Evolutionary conservation across 2,797 vertebrate genomes (phyloP), one percentile per base, ranked within the genome.

Genomic region (Diceros bicornis): DNA sequence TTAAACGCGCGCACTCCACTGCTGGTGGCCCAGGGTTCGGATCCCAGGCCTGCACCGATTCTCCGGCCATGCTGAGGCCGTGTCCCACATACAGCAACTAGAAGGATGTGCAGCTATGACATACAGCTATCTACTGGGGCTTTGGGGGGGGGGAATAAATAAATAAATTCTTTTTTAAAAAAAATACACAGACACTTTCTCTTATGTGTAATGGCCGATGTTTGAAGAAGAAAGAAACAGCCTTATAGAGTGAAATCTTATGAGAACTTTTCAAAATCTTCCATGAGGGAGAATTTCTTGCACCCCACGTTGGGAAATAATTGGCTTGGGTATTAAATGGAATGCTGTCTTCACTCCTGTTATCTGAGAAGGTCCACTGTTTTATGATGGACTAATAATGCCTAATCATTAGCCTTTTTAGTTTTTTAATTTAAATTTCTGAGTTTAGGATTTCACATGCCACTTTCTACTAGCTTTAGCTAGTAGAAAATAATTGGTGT

Each of bases 401-500:
- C 4, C 23, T 91, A 79, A 87, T 90, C 57, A 92, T 77, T 91
- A 55, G 75, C 57, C 11, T 47, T 90, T 77, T 96, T 77, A 83
- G 23, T 93, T 52, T 96, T 83, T 93, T 41, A 68, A 82, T 86
- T 82, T 95, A 89, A 96, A 86, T 82, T 96, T 29, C 81, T 87
- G 52, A 86, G 64, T 96, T 96, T 96, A 91, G 64, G 61, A 74
- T 97, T 95, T 97, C 62, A 92, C 6, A n/a, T 88, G 62, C 47
- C n/a, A 85, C 68, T 91, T 95, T 74, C 41, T 41, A 41, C 41
- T 41, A 41, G 37, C 37, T 37, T 37, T 81, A 71, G 34, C n/a
- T 96, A 89, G 64, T 79, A 82, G 66, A 93, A 96, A 94, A 95
- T 93, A 68, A 79, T 93, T 78, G 92, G 55, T 95, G 55, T 95